phyloP scores from a whole-genome alignment of 2,113 vertebrate species.

The Dasypus novemcinctus region DNA sequence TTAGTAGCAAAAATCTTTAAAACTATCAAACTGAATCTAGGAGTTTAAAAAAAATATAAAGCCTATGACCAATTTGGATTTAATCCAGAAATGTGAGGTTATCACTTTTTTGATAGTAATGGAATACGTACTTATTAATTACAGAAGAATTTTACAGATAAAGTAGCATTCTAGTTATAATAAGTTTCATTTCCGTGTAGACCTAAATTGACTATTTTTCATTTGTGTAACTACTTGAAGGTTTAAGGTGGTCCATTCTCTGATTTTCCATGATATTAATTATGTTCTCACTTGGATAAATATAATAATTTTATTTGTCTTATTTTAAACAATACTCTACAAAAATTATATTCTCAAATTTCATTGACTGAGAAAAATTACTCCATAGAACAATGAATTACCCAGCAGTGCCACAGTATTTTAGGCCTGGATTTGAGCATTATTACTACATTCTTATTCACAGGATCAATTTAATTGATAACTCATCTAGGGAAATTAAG shows the following conservation, averaged over 20 bases:
- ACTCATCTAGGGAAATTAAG: not conserved
- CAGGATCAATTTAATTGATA: not conserved
- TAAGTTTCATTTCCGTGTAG: not conserved
- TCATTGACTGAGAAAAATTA: not conserved
- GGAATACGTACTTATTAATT: not conserved
- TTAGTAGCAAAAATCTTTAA: not conserved
- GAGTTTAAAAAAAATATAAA: not conserved
- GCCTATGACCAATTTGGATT: not conserved
- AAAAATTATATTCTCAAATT: not conserved
- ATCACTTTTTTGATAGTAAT: not conserved
- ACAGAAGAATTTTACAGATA: not conserved
- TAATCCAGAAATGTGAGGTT: not conserved
- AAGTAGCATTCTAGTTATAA: not conserved
- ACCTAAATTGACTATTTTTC: not conserved
- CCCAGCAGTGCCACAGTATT: not conserved
- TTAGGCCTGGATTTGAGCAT: not conserved
- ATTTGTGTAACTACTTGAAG: not conserved
- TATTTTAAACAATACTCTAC: constrained; percentile 1
- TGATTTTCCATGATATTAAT: not conserved
- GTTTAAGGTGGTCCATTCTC: not conserved
- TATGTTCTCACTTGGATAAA: not conserved
- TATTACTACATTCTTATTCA: not conserved
- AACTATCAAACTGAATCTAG: not conserved
- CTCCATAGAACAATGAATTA: not conserved
- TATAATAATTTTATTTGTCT: not conserved